phyloP scores from a whole-genome alignment of 2,113 vertebrate species.

The Toxostoma redivivum region DNA sequence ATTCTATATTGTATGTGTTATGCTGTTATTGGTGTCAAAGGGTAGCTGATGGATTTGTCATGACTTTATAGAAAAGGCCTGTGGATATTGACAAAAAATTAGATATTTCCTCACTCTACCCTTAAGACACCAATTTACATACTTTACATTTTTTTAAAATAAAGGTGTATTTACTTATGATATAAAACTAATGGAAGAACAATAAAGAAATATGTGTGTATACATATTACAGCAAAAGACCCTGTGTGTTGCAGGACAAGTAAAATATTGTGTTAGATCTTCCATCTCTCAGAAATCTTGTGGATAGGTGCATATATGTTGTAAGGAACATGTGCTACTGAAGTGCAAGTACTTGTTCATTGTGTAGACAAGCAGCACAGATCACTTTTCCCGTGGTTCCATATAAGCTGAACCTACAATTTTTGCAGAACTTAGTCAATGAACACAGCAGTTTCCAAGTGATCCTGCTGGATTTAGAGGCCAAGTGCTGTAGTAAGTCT shows the following conservation, averaged over 20 bases:
- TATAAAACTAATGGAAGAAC: background rate
- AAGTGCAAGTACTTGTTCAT: background rate
- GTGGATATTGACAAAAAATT: background rate
- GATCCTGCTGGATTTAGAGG: background rate
- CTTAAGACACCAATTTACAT: background rate
- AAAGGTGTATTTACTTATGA: background rate
- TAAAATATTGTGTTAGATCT: background rate
- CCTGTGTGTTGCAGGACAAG: background rate
- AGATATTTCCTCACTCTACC: background rate
- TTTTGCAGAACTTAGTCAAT: background rate
- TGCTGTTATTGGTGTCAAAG: background rate
- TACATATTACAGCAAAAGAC: fast-evolving
- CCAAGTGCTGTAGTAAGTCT: background rate
- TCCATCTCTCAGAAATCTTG: background rate
- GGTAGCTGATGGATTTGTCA: background rate
- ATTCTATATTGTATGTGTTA: background rate
- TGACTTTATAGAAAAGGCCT: background rate
- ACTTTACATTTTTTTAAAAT: background rate
- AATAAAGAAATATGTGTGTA: background rate
- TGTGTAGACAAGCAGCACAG: background rate
- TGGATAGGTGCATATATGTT: background rate
- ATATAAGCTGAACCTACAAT: background rate
- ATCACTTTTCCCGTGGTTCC: background rate
- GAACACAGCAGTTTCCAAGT: background rate
- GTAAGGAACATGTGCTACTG: background rate